Evolutionary conservation across 2,888 invertebrate species (phyloP).

Genomic region (Punctoribates punctum): DNA sequence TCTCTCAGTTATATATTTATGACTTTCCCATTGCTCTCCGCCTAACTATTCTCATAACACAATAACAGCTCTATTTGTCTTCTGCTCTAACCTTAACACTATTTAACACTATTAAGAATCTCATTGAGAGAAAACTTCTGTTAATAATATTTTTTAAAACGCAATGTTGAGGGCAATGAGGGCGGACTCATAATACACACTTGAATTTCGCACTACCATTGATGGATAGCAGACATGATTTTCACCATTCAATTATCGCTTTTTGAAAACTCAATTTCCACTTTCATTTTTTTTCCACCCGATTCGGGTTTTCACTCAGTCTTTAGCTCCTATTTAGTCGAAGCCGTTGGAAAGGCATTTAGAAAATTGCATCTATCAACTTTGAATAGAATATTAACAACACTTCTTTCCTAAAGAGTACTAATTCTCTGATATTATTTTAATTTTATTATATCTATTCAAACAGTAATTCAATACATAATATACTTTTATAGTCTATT

Average conservation of each 20-base stretch:
- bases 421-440: not conserved
- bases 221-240: not conserved
- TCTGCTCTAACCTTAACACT: slow-evolving; percentile 14
- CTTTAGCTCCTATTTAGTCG: not conserved
- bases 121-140: not conserved
- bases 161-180: slow-evolving; percentile 19
- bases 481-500: not conserved
- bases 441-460: not conserved
- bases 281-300: not conserved
- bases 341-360: no score
- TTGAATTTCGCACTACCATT: not conserved
- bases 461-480: slow-evolving; percentile 1
- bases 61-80: slow-evolving; percentile 15
- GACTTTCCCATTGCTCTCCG: not conserved
- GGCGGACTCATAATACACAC: not conserved
- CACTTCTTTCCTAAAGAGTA: not conserved
- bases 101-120: not conserved
- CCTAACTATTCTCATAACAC: not conserved
- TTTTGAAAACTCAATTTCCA: slow-evolving; percentile 10
- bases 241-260: not conserved
- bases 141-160: not conserved
- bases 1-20: not conserved
- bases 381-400: not conserved
- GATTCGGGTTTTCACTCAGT: not conserved
- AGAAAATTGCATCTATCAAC: not conserved